Evolutionary conservation across 2,113 vertebrate genomes (phyloP), one percentile per base, ranked within the genome.

Genomic region (Scalopus aquaticus): DNA sequence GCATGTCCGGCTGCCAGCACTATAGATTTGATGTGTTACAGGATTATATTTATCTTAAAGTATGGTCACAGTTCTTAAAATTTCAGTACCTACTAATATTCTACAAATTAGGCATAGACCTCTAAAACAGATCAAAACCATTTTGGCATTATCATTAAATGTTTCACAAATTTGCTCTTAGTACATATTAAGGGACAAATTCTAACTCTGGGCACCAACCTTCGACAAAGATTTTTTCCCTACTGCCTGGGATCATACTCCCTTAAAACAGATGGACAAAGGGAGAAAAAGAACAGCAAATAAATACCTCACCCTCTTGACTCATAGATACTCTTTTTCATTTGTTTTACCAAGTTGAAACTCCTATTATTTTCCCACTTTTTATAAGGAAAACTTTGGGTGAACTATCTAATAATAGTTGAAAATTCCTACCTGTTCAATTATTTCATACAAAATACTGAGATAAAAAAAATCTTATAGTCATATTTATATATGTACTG

Each of bases 311-410:
- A 90, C 79, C 92, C 83, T 89, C 88, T 77, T 96, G 95, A 96
- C 92, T 97, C 97, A 96, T 85, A 96, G 65, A 91, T 81, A 88
- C 37, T 90, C 49, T 72, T 95, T 93, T 80, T 93, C 65, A 42
- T 4, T 65, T 80, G 42, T 92, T 88, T 56, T 95, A 92, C 70
- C 94, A 96, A 93, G 19, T 16, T 94, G 51, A 73, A 88, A 86
- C 51, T n/a, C n/a, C 44, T 28, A 6, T 79, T 80, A 62, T 76
- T 88, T 92, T 93, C 82, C 78, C 54, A 81, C 58, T 73, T 86
- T 95, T 80, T 87, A 12, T 67, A 82, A 93, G 44, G 44, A 65
- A 32, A 64, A 1, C 49, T 94, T 65, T 94, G 60, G 37, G 32
- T 74, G 26, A 22, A 62, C 19, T 89, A n/a, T n/a, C n/a, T n/a